A percentile compares a stretch with the other conserved stretches of the same genome.
phyloP scores from a whole-genome alignment of 2,888 invertebrate species.

The Heliconius ismenius region DNA sequence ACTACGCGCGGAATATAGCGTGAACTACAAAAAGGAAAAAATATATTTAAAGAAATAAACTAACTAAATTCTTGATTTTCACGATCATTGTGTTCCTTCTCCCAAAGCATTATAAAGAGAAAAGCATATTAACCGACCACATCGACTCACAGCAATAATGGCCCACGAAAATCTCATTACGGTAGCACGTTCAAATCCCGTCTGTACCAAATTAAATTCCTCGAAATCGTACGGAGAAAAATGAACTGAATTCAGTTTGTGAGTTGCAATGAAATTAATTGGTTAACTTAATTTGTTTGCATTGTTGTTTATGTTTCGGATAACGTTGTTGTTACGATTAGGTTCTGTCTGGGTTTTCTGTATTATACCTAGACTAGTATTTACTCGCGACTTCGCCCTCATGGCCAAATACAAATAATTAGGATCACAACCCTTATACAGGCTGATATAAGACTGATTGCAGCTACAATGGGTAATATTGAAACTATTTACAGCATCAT shows the following conservation, averaged over 20 bases:
- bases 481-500: too few species aligned
- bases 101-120: background rate
- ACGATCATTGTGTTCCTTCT: too few species aligned
- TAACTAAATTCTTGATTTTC: too few species aligned
- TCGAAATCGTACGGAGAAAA: constrained; percentile 49
- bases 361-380: too few species aligned
- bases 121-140: background rate
- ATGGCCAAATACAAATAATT: too few species aligned
- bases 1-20: background rate
- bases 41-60: background rate
- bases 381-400: too few species aligned
- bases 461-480: too few species aligned
- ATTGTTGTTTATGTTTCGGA: constrained; percentile 7
- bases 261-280: constrained; percentile 36
- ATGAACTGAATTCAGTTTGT: constrained; percentile 48
- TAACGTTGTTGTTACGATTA: background rate
- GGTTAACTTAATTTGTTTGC: constrained; percentile 34
- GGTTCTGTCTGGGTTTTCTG: background rate
- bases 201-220: constrained; percentile 54
- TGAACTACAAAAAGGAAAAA: background rate
- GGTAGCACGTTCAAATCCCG: constrained; percentile 42
- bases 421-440: too few species aligned
- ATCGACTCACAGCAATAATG: background rate
- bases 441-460: too few species aligned
- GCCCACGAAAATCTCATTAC: constrained; percentile 41